Evolutionary conservation across 1,140 invertebrate species (phyloP), one percentile per base, ranked within the genome.

Genomic region (Delia radicum): DNA sequence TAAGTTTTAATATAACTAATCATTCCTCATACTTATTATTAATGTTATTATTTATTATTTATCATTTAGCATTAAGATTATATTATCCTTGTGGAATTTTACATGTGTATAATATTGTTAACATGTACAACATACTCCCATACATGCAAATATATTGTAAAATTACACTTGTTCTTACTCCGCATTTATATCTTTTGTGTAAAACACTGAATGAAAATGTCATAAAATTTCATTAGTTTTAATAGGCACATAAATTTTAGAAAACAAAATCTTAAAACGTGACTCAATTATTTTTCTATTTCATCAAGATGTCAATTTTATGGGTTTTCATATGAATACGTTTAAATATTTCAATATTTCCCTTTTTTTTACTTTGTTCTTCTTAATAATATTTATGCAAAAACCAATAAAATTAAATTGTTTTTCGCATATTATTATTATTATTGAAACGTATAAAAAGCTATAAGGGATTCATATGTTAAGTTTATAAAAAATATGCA

Each of bases 371-470:
- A 5, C 31, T n/a, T n/a, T n/a, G n/a, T n/a, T n/a, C n/a, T n/a
- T n/a, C 33, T 26, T 62, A 67, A 24, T 48, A 73, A 74, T 84
- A 84, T 85, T 85, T 84, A 85, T 85, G 83, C 77, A 83, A 78
- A 84, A 84, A 83, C 81, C 83, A 85, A 85, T 85, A 84, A 84
- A 85, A 84, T 83, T 84, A 83, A 83, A 85, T 85, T 82, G 83
- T 85, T 83, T 74, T 83, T 83, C 81, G 79, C 82, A 84, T 84
- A 82, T 61, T 21, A 74, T 77, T 75, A 29, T 46, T 79, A 74
- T 42, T 42, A 15, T 42, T 6, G 27, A 65, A 65, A 65, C 27
- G 2, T 13, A 3, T 3, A n/a, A 65, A 29, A 65, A 15, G 3
- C 12, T 27, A 27, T 13, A 31, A 4, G 15, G 28, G n/a, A 67